Conservation (phyloP, 2,113 vertebrate species). For the Corythaixoides concolor region DNA sequence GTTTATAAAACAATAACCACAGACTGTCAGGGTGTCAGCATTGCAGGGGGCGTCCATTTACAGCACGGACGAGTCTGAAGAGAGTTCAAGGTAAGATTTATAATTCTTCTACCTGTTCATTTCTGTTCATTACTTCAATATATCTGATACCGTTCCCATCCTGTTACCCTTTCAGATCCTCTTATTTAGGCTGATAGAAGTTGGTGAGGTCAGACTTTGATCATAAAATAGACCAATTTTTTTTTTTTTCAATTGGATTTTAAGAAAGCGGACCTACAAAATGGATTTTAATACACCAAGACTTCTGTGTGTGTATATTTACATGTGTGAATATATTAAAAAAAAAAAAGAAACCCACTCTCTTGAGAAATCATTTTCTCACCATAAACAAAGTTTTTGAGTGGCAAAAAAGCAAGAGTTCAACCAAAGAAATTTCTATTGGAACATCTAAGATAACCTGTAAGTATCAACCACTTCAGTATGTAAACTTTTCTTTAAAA, state of each 20-base stretch:
- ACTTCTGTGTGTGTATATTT: not conserved
- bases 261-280: constrained; percentile 26
- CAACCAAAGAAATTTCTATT: constrained; percentile 74
- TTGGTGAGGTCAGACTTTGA: constrained; percentile 52
- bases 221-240: not conserved
- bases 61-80: constrained; percentile 99
- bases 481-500: constrained; percentile 77
- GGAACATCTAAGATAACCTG: constrained; percentile 80
- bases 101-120: constrained; percentile 69
- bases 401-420: constrained; percentile 50
- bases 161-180: constrained; percentile 58
- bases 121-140: constrained; percentile 68
- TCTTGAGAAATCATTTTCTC: constrained; percentile 15
- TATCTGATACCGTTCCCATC: constrained; percentile 52
- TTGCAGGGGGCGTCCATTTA: constrained; percentile 98
- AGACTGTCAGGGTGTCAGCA: constrained; percentile 88
- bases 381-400: constrained; percentile 3
- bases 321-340: not conserved
- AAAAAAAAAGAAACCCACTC: not conserved
- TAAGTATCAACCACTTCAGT: constrained; percentile 79
- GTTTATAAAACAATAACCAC: constrained; percentile 84
- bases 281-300: not conserved
- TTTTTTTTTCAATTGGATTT: constrained; percentile 54
- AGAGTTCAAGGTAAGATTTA: constrained; percentile 90
- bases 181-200: constrained; percentile 32